Conservation (phyloP, 2,888 invertebrate genomes). For the Agriopis leucophaearia region DNA sequence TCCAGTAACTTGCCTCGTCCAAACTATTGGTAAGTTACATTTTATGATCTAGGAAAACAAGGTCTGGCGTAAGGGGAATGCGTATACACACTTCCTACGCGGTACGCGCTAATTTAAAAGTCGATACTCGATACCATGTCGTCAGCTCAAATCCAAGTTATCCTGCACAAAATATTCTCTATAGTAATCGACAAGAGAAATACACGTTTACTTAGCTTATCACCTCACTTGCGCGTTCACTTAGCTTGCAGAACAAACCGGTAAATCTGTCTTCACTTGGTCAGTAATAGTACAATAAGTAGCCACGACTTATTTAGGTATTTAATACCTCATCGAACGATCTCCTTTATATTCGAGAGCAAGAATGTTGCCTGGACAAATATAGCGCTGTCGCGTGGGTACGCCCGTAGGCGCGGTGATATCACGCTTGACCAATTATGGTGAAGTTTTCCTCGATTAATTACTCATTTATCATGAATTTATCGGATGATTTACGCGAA, state of each 20-base stretch:
- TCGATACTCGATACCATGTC: too few relatives aligned
- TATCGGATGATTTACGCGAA: conserved; percentile 19
- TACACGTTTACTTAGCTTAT: too few relatives aligned
- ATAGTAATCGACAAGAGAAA: too few relatives aligned
- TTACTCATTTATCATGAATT: conserved; percentile 11
- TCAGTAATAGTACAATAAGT: too few relatives aligned
- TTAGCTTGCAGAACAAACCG: too few relatives aligned
- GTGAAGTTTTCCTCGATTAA: conserved; percentile 41
- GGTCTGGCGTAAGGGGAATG: conserved; percentile 10
- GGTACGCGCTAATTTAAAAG: background rate
- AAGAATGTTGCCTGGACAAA: conserved; percentile 35
- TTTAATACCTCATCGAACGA: conserved; percentile 7
- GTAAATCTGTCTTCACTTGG: too few relatives aligned
- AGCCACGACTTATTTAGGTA: background rate
- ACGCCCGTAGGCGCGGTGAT: conserved; percentile 45
- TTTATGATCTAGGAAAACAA: conserved; percentile 18
- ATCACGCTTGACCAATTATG: conserved; percentile 41
- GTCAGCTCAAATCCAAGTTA: too few relatives aligned
- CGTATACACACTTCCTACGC: background rate
- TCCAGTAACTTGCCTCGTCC: conserved; percentile 8
- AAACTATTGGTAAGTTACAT: conserved; percentile 3
- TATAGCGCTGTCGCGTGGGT: conserved; percentile 39
- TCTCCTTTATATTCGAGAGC: conserved; percentile 9
- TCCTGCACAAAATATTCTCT: background rate
- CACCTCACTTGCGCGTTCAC: too few relatives aligned